Evolutionary conservation across 2,797 vertebrate species (phyloP).

Genomic region (Pseudocheirus occidentalis): DNA sequence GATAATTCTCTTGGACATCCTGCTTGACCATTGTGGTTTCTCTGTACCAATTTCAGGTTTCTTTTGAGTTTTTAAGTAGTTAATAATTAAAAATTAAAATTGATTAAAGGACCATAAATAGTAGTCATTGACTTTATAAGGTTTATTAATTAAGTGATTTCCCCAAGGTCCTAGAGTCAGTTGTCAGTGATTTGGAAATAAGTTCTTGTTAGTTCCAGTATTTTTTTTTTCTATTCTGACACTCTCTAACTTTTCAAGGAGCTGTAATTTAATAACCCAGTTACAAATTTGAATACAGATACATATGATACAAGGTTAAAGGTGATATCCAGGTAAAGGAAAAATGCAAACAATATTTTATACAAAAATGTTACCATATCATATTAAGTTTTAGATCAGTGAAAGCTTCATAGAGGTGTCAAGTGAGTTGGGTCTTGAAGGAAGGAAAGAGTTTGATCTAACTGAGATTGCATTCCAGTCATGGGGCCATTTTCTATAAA

Average conservation of each 20-base stretch:
- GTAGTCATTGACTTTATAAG: slow-evolving; percentile 12
- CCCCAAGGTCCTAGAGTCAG: not conserved
- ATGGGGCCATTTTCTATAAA: not conserved
- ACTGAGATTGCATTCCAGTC: not conserved
- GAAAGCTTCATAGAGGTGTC: not conserved
- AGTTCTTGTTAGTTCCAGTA: not conserved
- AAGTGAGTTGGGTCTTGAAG: not conserved
- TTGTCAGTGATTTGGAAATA: not conserved
- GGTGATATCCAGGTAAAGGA: not conserved
- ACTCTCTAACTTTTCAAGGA: not conserved
- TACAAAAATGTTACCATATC: not conserved
- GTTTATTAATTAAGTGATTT: slow-evolving; percentile 27
- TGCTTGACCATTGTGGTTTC: slow-evolving; percentile 33
- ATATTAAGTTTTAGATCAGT: not conserved
- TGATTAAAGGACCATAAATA: slow-evolving; percentile 61
- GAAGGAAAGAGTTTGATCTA: not conserved
- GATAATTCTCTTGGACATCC: slow-evolving; percentile 53
- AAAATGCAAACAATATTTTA: not conserved
- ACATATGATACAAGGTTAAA: not conserved
- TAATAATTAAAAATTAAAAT: slow-evolving; percentile 44
- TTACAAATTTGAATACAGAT: not conserved
- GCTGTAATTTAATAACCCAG: not conserved
- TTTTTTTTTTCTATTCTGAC: not conserved
- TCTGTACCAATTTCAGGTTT: slow-evolving; percentile 56
- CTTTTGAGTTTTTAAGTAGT: slow-evolving; percentile 52